These are phyloP conservation scores for Microcebus tavaratra DNA, from an alignment of 2,113 vertebrate genomes.

Conservation along the genomic window DNA sequence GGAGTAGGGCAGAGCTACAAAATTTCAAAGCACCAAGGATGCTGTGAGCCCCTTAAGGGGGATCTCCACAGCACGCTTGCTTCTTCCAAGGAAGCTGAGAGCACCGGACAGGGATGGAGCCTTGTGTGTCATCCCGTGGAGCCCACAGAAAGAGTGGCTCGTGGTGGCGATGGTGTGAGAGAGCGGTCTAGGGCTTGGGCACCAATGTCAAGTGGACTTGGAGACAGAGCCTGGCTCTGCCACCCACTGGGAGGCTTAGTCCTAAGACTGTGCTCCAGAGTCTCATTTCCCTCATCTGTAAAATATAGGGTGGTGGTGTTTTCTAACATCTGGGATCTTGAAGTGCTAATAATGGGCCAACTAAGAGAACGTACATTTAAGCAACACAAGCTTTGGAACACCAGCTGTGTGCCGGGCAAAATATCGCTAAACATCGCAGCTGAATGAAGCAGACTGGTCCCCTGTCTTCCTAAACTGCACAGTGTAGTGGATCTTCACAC, in stretches of 20 bases:
- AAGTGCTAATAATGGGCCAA: neutral
- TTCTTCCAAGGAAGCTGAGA: neutral
- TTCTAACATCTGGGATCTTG: fast-evolving
- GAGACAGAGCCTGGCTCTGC: neutral
- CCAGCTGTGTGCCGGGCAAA: neutral
- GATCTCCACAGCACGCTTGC: neutral
- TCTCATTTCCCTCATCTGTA: neutral
- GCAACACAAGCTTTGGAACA: neutral
- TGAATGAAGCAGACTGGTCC: neutral
- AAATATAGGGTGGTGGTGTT: neutral
- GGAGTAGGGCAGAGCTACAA: neutral
- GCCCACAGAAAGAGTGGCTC: neutral
- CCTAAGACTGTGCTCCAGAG: neutral
- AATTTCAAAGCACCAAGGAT: neutral
- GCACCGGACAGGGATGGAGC: neutral
- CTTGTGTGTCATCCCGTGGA: neutral
- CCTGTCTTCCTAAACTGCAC: neutral
- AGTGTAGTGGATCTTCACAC: neutral
- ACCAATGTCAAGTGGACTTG: too few relatives aligned
- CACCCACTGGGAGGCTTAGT: neutral
- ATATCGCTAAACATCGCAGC: fast-evolving
- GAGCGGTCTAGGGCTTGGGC: too few relatives aligned
- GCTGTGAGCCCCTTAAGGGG: too few relatives aligned
- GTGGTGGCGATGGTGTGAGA: neutral
- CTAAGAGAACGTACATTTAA: neutral